phyloP scores from a whole-genome alignment of 1,140 invertebrate genomes.

The Zaprionus taronus region DNA sequence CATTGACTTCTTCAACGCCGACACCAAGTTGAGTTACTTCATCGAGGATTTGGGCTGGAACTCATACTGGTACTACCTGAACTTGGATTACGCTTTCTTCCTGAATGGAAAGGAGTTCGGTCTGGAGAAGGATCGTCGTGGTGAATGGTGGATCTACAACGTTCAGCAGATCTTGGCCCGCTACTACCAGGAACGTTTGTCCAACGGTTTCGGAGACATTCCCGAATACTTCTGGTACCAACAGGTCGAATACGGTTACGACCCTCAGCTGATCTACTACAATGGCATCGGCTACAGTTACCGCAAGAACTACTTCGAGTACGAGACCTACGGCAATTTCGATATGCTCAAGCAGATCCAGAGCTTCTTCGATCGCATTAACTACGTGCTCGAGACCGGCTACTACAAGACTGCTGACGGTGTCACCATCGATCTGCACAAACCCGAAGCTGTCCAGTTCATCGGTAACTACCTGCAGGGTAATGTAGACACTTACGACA shows the following conservation, averaged over 20 bases:
- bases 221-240: slow-evolving; percentile 86
- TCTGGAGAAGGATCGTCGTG: slow-evolving; percentile 86
- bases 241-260: slow-evolving; percentile 87
- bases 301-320: slow-evolving; percentile 84
- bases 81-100: slow-evolving; percentile 88
- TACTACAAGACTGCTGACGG: slow-evolving; percentile 85
- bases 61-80: slow-evolving; percentile 88
- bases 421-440: slow-evolving; percentile 85
- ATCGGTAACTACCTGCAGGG: slow-evolving; percentile 89
- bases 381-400: slow-evolving; percentile 87
- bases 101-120: slow-evolving; percentile 85
- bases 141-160: slow-evolving; percentile 87
- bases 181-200: slow-evolving; percentile 89
- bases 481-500: slow-evolving; percentile 88
- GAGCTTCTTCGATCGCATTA: slow-evolving; percentile 87
- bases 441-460: slow-evolving; percentile 86
- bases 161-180: slow-evolving; percentile 88
- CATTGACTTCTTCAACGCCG: slow-evolving; percentile 87
- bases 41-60: slow-evolving; percentile 91
- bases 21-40: slow-evolving; percentile 88
- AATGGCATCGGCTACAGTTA: slow-evolving; percentile 88
- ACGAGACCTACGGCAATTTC: slow-evolving; percentile 68
- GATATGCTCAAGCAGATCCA: slow-evolving; percentile 63
- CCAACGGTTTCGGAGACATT: slow-evolving; percentile 87
- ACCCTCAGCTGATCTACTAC: slow-evolving; percentile 87